These are phyloP conservation scores for Battus philenor DNA, from an alignment of 1,140 invertebrate species.

Conservation along the genomic window DNA sequence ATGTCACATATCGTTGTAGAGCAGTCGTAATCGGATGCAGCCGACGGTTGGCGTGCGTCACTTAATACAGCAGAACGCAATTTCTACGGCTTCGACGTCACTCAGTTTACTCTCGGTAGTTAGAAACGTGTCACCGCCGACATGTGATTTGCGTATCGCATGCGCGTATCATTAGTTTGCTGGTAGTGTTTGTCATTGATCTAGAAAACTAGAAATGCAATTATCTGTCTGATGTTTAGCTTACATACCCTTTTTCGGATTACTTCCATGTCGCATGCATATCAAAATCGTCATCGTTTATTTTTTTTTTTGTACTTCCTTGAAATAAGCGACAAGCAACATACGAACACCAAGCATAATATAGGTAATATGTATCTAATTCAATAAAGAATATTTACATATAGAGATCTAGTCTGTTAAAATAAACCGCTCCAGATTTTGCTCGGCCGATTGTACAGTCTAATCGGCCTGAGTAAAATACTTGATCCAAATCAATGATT, in stretches of 20 bases:
- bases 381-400: no score
- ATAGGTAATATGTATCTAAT: no score
- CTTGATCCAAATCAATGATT: no score
- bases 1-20: conserved; percentile 19
- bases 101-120: conserved; percentile 12
- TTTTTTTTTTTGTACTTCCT: not conserved
- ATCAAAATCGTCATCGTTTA: not conserved
- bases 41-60: conserved; percentile 51
- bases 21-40: conserved; percentile 42
- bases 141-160: conserved; percentile 5
- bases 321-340: no score
- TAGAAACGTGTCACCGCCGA: conserved; percentile 10
- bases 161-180: not conserved
- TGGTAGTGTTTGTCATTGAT: not conserved
- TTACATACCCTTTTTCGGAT: not conserved
- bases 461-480: no score
- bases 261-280: not conserved
- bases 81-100: conserved; percentile 29
- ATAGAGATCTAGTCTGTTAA: no score
- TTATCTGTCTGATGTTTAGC: not conserved
- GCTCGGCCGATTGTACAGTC: no score
- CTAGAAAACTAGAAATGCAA: not conserved
- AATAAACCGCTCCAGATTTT: no score
- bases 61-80: conserved; percentile 26
- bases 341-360: no score